Conservation (phyloP, 2,797 vertebrate species). For the Todus mexicanus region DNA sequence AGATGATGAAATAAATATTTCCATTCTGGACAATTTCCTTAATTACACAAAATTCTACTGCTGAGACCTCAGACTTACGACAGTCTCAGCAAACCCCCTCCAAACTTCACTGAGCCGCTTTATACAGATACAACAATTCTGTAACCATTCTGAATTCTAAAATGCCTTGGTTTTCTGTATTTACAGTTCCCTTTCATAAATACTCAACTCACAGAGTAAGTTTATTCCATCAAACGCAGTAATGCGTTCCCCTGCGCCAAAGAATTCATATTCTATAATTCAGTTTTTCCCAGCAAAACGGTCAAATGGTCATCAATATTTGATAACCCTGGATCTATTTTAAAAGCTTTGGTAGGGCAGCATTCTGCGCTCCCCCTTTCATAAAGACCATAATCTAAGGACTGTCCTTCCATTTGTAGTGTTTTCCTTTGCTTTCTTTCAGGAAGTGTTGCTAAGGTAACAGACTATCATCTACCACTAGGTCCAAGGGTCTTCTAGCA, state of each 20-base stretch:
- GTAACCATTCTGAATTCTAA: neutral
- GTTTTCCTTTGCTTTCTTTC: conserved; percentile 4
- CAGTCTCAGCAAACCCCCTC: neutral
- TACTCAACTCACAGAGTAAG: neutral
- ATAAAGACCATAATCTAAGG: neutral
- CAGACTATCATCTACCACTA: neutral
- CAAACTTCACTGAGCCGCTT: neutral
- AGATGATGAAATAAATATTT: neutral
- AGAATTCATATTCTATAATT: neutral
- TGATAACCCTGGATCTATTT: neutral
- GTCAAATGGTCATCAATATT: neutral
- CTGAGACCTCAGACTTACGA: neutral
- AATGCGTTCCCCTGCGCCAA: neutral
- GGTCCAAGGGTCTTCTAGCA: neutral
- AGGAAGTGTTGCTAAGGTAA: conserved; percentile 54
- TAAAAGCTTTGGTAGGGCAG: neutral
- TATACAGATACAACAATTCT: neutral
- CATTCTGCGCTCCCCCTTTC: neutral
- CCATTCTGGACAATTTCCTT: neutral
- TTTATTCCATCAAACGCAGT: neutral
- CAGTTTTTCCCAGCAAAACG: neutral
- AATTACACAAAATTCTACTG: neutral
- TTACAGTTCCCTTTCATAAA: neutral
- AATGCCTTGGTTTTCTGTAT: neutral
- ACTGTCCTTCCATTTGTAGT: neutral